Conservation (phyloP, 2,888 invertebrate species). For the Troglohyphantes excavatus region DNA sequence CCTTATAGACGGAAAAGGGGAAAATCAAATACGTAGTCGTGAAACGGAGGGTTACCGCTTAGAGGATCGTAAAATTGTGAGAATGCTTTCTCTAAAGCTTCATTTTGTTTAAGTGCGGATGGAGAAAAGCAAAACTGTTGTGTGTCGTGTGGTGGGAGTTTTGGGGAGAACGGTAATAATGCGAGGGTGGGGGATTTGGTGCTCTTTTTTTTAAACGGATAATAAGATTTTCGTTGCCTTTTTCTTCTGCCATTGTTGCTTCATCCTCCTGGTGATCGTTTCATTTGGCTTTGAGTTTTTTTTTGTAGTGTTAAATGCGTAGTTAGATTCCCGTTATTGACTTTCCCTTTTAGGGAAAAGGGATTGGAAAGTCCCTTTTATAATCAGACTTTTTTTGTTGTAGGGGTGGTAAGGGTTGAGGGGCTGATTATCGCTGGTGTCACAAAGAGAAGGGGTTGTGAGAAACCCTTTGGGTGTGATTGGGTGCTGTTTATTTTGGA, state of each 20-base stretch:
- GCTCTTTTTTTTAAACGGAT: constrained; percentile 22
- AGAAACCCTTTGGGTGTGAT: no score
- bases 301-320: not conserved
- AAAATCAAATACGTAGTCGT: constrained; percentile 77
- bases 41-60: constrained; percentile 77
- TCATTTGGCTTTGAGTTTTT: constrained; percentile 1
- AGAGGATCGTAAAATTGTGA: constrained; percentile 79
- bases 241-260: not conserved
- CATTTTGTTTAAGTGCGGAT: constrained; percentile 75
- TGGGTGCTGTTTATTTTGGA: no score
- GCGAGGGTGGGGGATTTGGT: constrained; percentile 16
- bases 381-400: no score
- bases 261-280: not conserved
- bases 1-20: not conserved
- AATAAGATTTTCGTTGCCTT: constrained; percentile 15
- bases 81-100: constrained; percentile 78
- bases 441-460: no score
- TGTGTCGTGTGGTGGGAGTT: constrained; percentile 68
- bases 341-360: no score
- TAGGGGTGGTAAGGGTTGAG: no score
- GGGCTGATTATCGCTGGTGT: no score
- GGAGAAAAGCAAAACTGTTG: constrained; percentile 75
- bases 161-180: constrained; percentile 59
- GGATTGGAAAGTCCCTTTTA: not conserved
- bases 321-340: not conserved